Evolutionary conservation across 2,113 vertebrate genomes (phyloP).

Genomic region (Lepus americanus): DNA sequence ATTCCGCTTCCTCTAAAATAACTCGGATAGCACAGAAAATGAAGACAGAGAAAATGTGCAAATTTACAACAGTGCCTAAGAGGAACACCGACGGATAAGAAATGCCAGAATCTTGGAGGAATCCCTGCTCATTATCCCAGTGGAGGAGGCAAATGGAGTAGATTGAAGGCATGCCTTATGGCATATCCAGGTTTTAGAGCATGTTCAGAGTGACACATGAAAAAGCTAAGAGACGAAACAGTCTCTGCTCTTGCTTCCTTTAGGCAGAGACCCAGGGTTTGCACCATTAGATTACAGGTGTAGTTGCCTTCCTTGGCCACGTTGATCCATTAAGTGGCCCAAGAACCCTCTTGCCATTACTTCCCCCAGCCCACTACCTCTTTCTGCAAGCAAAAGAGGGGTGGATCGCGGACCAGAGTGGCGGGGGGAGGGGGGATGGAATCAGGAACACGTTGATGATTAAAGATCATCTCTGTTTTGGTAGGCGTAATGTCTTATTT

Average conservation of each 20-base stretch:
- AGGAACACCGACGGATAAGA: neutral
- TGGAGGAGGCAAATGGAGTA: neutral
- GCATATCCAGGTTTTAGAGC: neutral
- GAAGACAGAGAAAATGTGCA: conserved; percentile 29
- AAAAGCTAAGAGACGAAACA: neutral
- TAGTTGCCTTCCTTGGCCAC: neutral
- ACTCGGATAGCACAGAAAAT: neutral
- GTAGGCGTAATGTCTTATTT: neutral
- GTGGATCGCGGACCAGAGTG: neutral
- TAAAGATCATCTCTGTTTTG: conserved; percentile 24
- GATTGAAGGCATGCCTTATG: neutral
- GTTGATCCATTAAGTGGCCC: neutral
- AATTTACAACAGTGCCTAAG: neutral
- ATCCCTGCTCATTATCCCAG: neutral
- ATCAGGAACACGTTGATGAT: neutral
- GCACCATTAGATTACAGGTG: neutral
- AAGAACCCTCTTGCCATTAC: neutral
- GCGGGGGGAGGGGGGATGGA: neutral
- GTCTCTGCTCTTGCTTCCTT: neutral
- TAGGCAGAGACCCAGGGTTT: neutral
- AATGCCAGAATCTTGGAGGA: neutral
- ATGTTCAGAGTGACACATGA: neutral
- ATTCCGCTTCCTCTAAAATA: conserved; percentile 46
- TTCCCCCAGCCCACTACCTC: neutral
- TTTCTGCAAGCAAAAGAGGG: neutral